Conservation (phyloP, 2,888 invertebrate species). For the Apamea monoglypha region DNA sequence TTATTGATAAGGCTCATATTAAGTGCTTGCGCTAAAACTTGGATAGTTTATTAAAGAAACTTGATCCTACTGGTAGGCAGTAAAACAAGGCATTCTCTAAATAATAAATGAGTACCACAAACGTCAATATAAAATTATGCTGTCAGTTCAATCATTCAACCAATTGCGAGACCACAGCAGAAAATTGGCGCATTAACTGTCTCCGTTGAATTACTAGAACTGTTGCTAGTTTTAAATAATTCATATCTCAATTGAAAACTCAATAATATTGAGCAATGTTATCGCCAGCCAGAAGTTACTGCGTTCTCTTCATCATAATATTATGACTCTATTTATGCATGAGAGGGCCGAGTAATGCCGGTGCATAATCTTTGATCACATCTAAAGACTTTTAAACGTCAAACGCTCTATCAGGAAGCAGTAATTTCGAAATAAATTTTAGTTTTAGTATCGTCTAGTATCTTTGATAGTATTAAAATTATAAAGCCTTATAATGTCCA, state of each 20-base stretch:
- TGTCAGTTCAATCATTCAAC: constrained; percentile 43
- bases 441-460: constrained; percentile 1
- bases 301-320: constrained; percentile 44
- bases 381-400: constrained; percentile 21
- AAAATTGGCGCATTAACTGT: constrained; percentile 53
- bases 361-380: constrained; percentile 34
- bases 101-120: constrained; percentile 11
- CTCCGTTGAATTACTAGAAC: constrained; percentile 38
- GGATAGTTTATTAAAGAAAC: neutral
- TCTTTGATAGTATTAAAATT: neutral
- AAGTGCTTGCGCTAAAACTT: neutral
- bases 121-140: constrained; percentile 24
- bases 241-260: constrained; percentile 60
- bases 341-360: constrained; percentile 35
- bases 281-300: constrained; percentile 29
- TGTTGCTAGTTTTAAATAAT: constrained; percentile 55
- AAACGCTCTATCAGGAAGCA: constrained; percentile 22
- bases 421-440: constrained; percentile 20
- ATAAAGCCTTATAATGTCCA: neutral
- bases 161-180: constrained; percentile 28
- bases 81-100: neutral
- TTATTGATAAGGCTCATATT: neutral
- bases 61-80: neutral
- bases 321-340: constrained; percentile 44
- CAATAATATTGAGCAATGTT: constrained; percentile 50